These are phyloP conservation scores for Nerophis ophidion DNA, from an alignment of 2,113 vertebrate species.

Conservation along the genomic window DNA sequence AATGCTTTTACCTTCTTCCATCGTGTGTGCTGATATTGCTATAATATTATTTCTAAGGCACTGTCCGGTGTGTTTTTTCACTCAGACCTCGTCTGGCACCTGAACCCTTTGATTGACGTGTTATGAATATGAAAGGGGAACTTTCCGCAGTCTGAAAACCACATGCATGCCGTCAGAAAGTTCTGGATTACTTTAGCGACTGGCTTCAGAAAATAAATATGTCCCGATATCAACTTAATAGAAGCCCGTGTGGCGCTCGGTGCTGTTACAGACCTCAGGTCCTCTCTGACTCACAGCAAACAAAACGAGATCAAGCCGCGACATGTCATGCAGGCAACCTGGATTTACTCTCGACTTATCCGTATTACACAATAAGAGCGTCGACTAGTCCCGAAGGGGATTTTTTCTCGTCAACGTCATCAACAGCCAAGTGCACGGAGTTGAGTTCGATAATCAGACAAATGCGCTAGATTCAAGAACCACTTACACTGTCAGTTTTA, in stretches of 20 bases:
- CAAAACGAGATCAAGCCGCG: slow-evolving; percentile 12
- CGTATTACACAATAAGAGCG: not conserved
- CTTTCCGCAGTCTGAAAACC: not conserved
- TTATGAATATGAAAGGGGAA: not conserved
- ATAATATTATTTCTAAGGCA: slow-evolving; percentile 3
- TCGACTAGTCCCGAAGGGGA: slow-evolving; percentile 7
- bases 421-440: not conserved
- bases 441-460: slow-evolving; percentile 3
- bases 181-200: not conserved
- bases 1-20: slow-evolving; percentile 12
- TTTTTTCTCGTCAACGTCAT: slow-evolving; percentile 4
- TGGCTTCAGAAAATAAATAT: slow-evolving; percentile 2
- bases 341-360: slow-evolving; percentile 1
- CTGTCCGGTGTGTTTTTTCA: not conserved
- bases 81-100: not conserved
- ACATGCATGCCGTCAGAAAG: not conserved
- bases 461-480: slow-evolving; percentile 6
- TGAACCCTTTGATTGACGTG: not conserved
- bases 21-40: not conserved
- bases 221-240: not conserved
- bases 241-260: not conserved
- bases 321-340: slow-evolving; percentile 14
- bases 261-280: not conserved
- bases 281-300: not conserved
- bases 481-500: not conserved